Evolutionary conservation across 2,797 vertebrate genomes (phyloP).

Genomic region (Tamandua tetradactyla): DNA sequence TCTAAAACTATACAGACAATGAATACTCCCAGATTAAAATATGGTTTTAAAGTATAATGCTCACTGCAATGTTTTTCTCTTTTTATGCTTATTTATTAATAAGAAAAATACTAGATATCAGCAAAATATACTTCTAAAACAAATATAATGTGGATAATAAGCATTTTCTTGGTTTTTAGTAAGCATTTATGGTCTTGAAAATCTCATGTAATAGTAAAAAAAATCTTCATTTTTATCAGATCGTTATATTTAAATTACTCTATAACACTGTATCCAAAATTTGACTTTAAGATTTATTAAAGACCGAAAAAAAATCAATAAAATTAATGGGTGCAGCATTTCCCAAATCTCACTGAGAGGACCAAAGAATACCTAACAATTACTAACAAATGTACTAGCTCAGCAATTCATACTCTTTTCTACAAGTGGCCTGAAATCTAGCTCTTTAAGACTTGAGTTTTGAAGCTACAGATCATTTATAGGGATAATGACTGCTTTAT

Average conservation of each 20-base stretch:
- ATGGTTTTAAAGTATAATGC: rapidly evolving
- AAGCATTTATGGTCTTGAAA: background rate
- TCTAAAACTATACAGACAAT: background rate
- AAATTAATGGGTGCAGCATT: background rate
- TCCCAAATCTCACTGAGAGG: background rate
- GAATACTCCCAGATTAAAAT: rapidly evolving
- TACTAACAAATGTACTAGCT: background rate
- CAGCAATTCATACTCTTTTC: background rate
- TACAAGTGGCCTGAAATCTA: background rate
- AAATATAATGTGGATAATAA: background rate
- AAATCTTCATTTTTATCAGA: background rate
- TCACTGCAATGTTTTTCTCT: too few relatives aligned
- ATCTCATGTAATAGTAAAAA: background rate
- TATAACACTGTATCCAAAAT: background rate
- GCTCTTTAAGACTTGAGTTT: background rate
- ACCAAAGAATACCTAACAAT: background rate
- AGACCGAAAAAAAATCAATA: background rate
- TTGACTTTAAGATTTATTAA: background rate
- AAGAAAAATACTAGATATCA: background rate
- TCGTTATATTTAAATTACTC: background rate
- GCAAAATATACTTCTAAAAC: background rate
- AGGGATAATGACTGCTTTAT: too few relatives aligned
- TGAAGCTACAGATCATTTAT: background rate
- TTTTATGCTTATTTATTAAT: background rate
- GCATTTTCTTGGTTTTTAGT: background rate